Evolutionary conservation across 2,113 vertebrate species (phyloP).

Genomic region (Heterochromis multidens): DNA sequence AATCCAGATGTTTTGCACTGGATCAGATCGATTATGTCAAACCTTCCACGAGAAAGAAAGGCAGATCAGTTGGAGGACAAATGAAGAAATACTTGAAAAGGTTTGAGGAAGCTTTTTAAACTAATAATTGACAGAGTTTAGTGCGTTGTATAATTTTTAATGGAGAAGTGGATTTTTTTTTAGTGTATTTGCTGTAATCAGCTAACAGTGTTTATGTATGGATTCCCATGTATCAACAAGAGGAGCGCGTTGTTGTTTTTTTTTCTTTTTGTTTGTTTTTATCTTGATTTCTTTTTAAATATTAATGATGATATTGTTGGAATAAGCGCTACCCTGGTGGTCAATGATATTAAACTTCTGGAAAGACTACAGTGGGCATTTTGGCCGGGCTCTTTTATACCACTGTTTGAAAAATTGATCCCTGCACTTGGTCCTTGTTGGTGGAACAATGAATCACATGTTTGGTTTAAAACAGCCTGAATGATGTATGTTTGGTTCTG

Average conservation of each 20-base stretch:
- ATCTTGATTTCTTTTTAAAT: accelerated
- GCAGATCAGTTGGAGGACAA: neutral
- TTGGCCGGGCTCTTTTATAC: accelerated
- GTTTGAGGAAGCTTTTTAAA: neutral
- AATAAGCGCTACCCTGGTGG: neutral
- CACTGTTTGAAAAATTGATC: neutral
- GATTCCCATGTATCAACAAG: neutral
- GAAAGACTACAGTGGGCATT: neutral
- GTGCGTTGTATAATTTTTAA: neutral
- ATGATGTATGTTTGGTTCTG: neutral
- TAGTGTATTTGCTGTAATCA: neutral
- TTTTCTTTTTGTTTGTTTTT: too few relatives aligned
- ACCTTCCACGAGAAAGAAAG: neutral
- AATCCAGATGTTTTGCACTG: neutral
- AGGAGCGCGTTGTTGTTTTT: too few relatives aligned
- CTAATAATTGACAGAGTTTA: neutral
- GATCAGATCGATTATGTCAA: neutral
- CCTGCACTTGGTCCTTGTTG: neutral
- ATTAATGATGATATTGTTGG: neutral
- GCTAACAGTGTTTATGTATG: neutral
- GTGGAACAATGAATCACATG: neutral
- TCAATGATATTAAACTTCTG: neutral
- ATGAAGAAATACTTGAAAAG: neutral
- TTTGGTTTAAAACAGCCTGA: too few relatives aligned
- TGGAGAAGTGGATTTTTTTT: neutral